Evolutionary conservation across 2,113 vertebrate genomes (phyloP), one percentile per base, ranked within the genome.

Genomic region (Riparia riparia): DNA sequence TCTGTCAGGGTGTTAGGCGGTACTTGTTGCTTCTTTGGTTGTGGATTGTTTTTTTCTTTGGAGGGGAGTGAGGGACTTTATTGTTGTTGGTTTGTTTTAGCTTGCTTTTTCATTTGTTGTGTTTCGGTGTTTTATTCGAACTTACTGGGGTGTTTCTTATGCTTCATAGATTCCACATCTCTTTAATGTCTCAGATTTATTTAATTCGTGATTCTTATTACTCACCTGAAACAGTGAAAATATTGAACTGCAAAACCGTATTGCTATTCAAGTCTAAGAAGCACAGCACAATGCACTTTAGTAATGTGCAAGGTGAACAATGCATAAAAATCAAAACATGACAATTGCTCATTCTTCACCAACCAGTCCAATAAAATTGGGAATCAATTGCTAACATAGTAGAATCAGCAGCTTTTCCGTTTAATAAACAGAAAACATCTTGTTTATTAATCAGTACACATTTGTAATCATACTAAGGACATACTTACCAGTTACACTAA

Each of bases 41-140:
- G 45, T 19, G 19, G 7, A 3, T 39, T 6, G 9, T 15, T 1
- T 39, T 5, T 39, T 5, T 6, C 37, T 37, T 37, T 37, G 37
- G 37, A 37, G 2, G 4, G 7, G 2, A 5, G 3, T 39, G n/a
- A 61, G 6, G 17, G 14, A 32, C 21, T 7, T 44, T 28, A 8
- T 24, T 50, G 42, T 57, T 39, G 8, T 31, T 39, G 14, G 7
- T 58, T 82, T 71, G 21, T 34, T 56, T 68, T 37, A 26, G 26
- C 44, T 60, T 28, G 32, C 1, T 3, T 57, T 72, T 28, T 13
- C n/a, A n/a, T 53, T 76, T 29, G 24, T 20, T n/a, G 9, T 31
- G 5, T 14, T 76, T 85, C 50, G 9, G 3, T 3, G 32, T 41
- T 72, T 70, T 29, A 26, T 56, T 65, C 49, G 4, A 89, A 56